phyloP scores from a whole-genome alignment of 2,797 vertebrate genomes.

The Sandelia bainsii region DNA sequence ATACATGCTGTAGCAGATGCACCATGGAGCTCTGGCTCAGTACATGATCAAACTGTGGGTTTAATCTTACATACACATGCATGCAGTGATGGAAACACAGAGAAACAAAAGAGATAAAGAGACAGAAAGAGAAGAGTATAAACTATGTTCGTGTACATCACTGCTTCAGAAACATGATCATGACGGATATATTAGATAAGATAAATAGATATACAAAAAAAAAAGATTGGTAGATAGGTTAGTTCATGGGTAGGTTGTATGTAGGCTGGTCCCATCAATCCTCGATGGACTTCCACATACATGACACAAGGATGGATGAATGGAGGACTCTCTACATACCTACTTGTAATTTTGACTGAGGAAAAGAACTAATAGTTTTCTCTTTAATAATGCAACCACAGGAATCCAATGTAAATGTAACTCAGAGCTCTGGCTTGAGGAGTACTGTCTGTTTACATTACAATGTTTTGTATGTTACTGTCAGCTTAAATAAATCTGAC shows the following conservation, averaged over 20 bases:
- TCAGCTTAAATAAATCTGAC: too few species aligned
- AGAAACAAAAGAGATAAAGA: not conserved
- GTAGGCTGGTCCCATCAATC: conserved; percentile 7
- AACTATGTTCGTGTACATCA: not conserved
- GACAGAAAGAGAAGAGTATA: not conserved
- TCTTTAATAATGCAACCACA: not conserved
- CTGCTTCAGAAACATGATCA: not conserved
- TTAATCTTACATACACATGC: conserved; percentile 18
- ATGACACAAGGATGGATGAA: too few species aligned
- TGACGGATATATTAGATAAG: not conserved
- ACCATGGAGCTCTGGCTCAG: conserved; percentile 35
- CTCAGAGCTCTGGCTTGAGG: not conserved
- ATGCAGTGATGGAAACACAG: not conserved
- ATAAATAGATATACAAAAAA: not conserved
- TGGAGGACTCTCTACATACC: conserved; percentile 1
- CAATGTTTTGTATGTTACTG: too few species aligned
- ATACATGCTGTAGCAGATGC: conserved; percentile 39
- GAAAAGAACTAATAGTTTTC: not conserved
- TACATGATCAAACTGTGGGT: conserved; percentile 28
- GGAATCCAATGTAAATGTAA: not conserved
- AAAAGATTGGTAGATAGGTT: not conserved
- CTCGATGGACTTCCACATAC: not conserved
- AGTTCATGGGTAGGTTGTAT: not conserved
- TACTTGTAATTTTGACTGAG: not conserved
- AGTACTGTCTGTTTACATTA: not conserved